Evolutionary conservation across 2,888 invertebrate genomes (phyloP).

Genomic region (Agrilus biguttatus): DNA sequence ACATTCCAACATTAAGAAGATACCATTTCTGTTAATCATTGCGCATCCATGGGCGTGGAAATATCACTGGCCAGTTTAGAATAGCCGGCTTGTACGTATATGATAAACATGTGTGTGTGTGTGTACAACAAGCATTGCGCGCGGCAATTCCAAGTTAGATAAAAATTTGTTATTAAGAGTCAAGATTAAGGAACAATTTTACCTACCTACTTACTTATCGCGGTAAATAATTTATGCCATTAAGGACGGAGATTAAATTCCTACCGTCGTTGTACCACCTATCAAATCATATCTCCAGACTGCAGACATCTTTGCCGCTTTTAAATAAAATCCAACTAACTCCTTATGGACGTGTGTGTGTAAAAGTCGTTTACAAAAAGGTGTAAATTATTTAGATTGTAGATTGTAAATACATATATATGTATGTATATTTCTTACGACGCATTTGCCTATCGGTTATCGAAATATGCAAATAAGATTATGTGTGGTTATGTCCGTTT

Average conservation of each 20-base stretch:
- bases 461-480: conserved; percentile 24
- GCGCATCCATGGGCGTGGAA: too few relatives aligned
- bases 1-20: too few relatives aligned
- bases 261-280: conserved; percentile 25
- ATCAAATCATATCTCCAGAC: conserved; percentile 29
- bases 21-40: too few relatives aligned
- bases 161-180: conserved; percentile 10
- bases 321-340: too few relatives aligned
- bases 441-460: conserved; percentile 24
- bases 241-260: conserved; percentile 29
- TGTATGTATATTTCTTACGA: too few relatives aligned
- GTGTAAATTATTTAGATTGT: conserved; percentile 23
- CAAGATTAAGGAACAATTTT: conserved; percentile 29
- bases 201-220: conserved; percentile 29
- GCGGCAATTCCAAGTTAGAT: too few relatives aligned
- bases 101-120: too few relatives aligned
- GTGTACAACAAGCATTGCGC: too few relatives aligned
- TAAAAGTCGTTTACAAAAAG: conserved; percentile 12
- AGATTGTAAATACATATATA: conserved; percentile 15
- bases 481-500: conserved; percentile 8
- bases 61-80: too few relatives aligned
- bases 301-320: conserved; percentile 16
- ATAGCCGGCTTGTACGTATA: too few relatives aligned
- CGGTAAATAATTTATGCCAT: conserved; percentile 30
- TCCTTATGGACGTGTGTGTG: too few relatives aligned